Percentiles rank a stretch among this genome's conserved stretches.
phyloP scores from a whole-genome alignment of 2,888 invertebrate species.

The Phalera bucephala region DNA sequence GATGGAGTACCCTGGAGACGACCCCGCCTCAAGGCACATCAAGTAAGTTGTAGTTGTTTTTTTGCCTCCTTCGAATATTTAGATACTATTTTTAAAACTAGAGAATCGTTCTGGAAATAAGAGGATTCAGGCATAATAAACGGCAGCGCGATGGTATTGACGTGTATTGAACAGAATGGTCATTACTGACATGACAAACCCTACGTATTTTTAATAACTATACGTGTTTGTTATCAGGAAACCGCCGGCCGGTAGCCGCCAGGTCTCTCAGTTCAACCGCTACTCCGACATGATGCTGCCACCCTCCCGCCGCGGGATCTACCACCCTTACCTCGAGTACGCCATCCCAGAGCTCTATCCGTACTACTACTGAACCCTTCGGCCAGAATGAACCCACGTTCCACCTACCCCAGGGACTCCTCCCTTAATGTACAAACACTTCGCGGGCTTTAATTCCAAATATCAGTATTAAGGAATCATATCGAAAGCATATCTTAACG shows the following conservation, averaged over 20 bases:
- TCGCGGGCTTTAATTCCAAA: constrained; percentile 53
- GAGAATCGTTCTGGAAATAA: no score
- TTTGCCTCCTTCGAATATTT: background rate
- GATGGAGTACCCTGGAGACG: constrained; percentile 64
- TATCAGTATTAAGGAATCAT: constrained; percentile 63
- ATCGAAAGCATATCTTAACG: constrained; percentile 75
- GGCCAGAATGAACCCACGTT: constrained; percentile 28
- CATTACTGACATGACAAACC: no score
- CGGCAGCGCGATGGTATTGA: no score
- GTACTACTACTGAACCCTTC: constrained; percentile 60
- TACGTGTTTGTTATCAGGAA: constrained; percentile 55
- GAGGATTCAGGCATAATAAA: no score
- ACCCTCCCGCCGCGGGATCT: constrained; percentile 61
- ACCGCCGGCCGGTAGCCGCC: constrained; percentile 68
- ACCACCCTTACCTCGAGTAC: constrained; percentile 65
- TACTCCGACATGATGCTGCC: constrained; percentile 76
- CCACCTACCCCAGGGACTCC: constrained; percentile 33
- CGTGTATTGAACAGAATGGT: no score
- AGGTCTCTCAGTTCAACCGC: constrained; percentile 74
- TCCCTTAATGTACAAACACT: constrained; percentile 59
- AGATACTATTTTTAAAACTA: background rate
- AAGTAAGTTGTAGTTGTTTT: no score
- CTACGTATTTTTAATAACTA: no score
- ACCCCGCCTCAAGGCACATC: constrained; percentile 57
- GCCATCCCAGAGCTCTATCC: constrained; percentile 61